Percentiles rank a stretch among this genome's conserved stretches.
Evolutionary conservation across 1,140 invertebrate genomes (phyloP).

Genomic region (Rhyacophila brunnea): DNA sequence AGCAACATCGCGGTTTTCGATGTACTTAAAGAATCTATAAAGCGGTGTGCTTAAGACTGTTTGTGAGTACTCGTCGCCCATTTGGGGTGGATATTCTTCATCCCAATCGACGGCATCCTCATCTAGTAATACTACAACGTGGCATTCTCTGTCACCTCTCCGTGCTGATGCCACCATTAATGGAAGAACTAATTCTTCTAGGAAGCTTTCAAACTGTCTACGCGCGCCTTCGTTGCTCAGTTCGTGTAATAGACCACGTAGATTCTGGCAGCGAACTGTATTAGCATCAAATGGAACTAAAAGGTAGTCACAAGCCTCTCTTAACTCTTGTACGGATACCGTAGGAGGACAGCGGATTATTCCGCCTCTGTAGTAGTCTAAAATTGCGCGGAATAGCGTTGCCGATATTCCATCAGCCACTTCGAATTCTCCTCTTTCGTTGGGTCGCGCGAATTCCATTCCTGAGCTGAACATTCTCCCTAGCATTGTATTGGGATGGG

Average conservation of each 20-base stretch:
- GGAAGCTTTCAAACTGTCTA: conserved; percentile 93
- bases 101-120: conserved; percentile 97
- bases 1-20: conserved; percentile 96
- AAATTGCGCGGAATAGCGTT: conserved; percentile 90
- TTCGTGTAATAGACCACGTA: conserved; percentile 94
- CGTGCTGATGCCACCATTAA: conserved; percentile 95
- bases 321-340: conserved; percentile 74
- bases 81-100: conserved; percentile 94
- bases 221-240: conserved; percentile 97
- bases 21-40: conserved; percentile 99
- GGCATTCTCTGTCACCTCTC: conserved; percentile 84
- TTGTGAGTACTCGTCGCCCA: conserved; percentile 95
- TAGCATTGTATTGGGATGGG: conserved; percentile 90
- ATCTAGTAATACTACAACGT: conserved; percentile 94
- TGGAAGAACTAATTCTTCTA: conserved; percentile 93
- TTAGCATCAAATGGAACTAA: conserved; percentile 96
- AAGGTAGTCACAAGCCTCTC: conserved; percentile 98
- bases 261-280: conserved; percentile 83
- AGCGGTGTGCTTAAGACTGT: conserved; percentile 89
- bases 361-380: conserved; percentile 94
- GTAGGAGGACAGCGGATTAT: conserved; percentile 81
- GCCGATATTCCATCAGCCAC: conserved; percentile 98
- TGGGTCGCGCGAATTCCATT: conserved; percentile 89
- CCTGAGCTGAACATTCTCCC: conserved; percentile 97
- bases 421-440: conserved; percentile 95